Base-by-base conservation (phyloP, 2,113 vertebrate genomes). In the Scalopus aquaticus region DNA sequence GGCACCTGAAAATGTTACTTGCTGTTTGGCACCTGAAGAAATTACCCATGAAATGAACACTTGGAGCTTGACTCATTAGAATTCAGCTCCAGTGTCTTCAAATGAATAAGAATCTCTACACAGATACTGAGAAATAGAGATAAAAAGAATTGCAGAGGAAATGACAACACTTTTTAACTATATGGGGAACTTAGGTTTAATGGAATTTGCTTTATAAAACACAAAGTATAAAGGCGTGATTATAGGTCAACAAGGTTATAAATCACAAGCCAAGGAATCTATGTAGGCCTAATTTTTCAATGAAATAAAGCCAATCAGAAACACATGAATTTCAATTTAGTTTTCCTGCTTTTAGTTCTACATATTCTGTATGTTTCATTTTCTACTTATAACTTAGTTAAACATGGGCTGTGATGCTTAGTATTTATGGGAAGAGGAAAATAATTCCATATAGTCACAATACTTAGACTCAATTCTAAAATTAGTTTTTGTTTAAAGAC, bases 1-100 rank as follows among this genome's bases (percentile, higher is more conserved):
- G 58, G 54, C 15, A 64, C 70, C 13, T 86, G 77, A 88, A 97
- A 94, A 80, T 73, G 49, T 95, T 84, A 81, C 88, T 86, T 0
- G 64, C 85, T 62, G 22, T 28, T 78, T 97, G 16, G 42, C 88
- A 93, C 81, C 94, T 96, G 39, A 96, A 97, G 64, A 97, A 97
- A 97, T 93, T 93, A 78, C 73, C 95, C 20, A 93, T 96, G 49
- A 97, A 96, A 97, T 3, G 0, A 93, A 91, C 79, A 44, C 58
- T 94, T 91, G n/a, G 7, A 80, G 30, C 91, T 93, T 77, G 4
- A 86, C 56, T 81, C 85, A 85, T 77, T 96, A 95, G 54, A 20
- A 82, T 97, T 96, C 76, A 93, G 77, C 42, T 84, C 9, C 3
- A 65, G 15, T 95, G 17, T 79, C 24, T 76, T 0, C 79, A 91